Conservation (phyloP, 2,888 invertebrate genomes). For the Chromoteleia sp. region DNA sequence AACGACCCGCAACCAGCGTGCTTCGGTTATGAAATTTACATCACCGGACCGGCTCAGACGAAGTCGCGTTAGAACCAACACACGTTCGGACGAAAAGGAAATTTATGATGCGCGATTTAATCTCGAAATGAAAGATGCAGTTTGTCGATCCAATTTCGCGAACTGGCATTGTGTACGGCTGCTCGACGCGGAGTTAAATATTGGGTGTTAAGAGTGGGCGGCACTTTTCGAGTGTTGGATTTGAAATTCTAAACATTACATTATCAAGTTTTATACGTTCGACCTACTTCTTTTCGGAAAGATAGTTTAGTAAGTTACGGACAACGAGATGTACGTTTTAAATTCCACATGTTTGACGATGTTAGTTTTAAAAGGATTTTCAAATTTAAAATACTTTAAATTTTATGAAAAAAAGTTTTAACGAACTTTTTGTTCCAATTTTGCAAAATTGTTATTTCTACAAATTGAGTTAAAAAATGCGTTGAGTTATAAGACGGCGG, state of each 20-base stretch:
- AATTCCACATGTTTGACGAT: conserved; percentile 4
- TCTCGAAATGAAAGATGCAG: conserved; percentile 43
- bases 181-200: conserved; percentile 32
- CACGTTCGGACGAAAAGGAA: conserved; percentile 2
- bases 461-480: too few relatives aligned
- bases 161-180: conserved; percentile 8
- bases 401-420: background rate
- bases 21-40: conserved; percentile 43
- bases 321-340: conserved; percentile 49
- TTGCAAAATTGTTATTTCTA: too few relatives aligned
- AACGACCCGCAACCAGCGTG: conserved; percentile 8
- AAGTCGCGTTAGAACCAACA: conserved; percentile 29
- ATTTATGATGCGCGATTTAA: conserved; percentile 48
- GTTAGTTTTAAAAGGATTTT: conserved; percentile 17
- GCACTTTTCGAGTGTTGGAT: conserved; percentile 15
- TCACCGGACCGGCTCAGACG: conserved; percentile 26
- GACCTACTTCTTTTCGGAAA: conserved; percentile 30
- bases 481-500: too few relatives aligned
- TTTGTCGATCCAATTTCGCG: conserved; percentile 28
- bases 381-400: too few relatives aligned
- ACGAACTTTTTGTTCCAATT: too few relatives aligned
- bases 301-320: conserved; percentile 15
- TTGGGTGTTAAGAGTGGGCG: conserved; percentile 12
- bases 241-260: conserved; percentile 44
- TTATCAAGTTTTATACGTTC: conserved; percentile 43